Base-by-base conservation (phyloP, 2,113 vertebrate species). In the Aplodontia rufa region DNA sequence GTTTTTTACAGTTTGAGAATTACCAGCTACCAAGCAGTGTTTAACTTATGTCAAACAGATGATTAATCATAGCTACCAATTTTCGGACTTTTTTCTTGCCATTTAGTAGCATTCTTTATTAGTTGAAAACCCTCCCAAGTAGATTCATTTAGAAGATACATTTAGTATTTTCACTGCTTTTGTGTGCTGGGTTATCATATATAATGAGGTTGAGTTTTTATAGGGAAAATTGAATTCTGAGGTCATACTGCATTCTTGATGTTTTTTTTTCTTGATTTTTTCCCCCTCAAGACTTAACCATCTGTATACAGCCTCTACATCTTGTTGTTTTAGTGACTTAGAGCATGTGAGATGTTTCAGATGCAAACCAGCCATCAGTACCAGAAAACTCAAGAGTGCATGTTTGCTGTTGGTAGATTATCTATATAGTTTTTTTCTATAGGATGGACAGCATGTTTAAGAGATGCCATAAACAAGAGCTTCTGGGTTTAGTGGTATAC, bases 211-310 rank as follows among this genome's bases (percentile, higher is more conserved):
- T 82, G 75, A 64, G 12, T 26, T 75, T 93, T 91, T 51, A 89
- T 69, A 90, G 81, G 82, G 51, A 64, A 69, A 68, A 84, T 80
- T 89, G 37, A 90, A 45, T 90, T 90, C 24, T 92, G 66, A 91
- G 75, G 35, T 84, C n/a, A 84, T 37, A 72, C 6, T 93, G 17
- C 24, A 72, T 94, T 69, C 47, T 90, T 90, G 32, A 19, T 71
- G 16, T 8, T 26, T 68, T 71, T 74, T 71, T 40, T 19, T 60
- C 37, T n/a, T 71, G 0, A 45, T 30, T 53, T 78, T 58, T 17
- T 47, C 49, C 76, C 8, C n/a, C 53, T 42, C 51, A 93, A 94
- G 87, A 64, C 51, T 49, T 74, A 58, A 37, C 35, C 45, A 45
- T 87, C 30, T 64, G 32, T 85, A 78, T 30, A n/a, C 20, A 45